phyloP scores from a whole-genome alignment of 2,797 vertebrate genomes.

The Tolypeutes matacus region DNA sequence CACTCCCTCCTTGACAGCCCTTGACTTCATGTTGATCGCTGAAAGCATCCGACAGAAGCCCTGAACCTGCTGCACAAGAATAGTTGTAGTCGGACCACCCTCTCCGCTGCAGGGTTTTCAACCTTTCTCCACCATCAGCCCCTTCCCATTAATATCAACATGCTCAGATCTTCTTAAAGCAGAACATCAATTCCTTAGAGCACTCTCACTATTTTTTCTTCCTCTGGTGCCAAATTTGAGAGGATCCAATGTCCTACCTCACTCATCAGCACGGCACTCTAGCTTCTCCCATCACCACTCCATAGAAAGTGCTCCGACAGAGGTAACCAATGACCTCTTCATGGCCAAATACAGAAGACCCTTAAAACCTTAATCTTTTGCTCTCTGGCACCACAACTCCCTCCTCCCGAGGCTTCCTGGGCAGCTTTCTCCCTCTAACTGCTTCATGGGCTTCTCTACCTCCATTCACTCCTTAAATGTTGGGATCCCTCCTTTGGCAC shows the following conservation, averaged over 20 bases:
- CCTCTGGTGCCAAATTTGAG: background rate
- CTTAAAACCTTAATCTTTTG: background rate
- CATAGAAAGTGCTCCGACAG: background rate
- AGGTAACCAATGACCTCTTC: background rate
- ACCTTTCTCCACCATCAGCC: background rate
- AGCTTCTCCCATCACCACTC: background rate
- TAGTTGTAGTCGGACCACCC: rapidly evolving
- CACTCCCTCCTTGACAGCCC: background rate
- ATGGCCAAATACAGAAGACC: background rate
- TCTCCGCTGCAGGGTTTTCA: background rate
- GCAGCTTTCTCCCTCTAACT: background rate
- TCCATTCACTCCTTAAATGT: background rate
- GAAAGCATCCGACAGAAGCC: background rate
- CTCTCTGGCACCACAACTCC: background rate
- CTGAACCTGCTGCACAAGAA: background rate
- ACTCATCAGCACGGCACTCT: rapidly evolving
- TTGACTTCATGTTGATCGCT: background rate
- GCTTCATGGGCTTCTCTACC: background rate
- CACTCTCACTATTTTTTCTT: background rate
- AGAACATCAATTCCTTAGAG: background rate
- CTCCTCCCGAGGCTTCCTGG: background rate
- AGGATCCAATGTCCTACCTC: background rate
- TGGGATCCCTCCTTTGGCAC: background rate
- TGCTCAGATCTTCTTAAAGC: background rate
- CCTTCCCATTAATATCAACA: too few species aligned